Conservation (phyloP, 2,888 invertebrate species). For the Xestia xanthographa region DNA sequence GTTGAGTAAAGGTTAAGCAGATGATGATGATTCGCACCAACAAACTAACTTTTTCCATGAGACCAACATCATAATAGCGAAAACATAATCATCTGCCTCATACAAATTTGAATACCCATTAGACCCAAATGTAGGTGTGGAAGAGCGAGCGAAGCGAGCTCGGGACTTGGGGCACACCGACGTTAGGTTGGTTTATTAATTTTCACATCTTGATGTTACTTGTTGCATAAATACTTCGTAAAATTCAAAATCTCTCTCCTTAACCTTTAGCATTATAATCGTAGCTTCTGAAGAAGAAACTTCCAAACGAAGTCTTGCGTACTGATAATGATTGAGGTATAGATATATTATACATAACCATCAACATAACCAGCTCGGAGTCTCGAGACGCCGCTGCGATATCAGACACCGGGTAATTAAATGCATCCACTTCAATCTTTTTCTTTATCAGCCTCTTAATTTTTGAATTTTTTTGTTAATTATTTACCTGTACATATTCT, state of each 20-base stretch:
- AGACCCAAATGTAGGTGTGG: neutral
- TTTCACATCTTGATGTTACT: neutral
- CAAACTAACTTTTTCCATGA: neutral
- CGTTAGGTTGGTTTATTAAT: no score
- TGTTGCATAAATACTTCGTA: neutral
- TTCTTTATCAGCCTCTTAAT: no score
- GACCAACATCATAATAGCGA: neutral
- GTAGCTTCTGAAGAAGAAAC: neutral
- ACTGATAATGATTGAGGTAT: neutral
- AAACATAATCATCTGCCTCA: neutral
- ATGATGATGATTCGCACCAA: no score
- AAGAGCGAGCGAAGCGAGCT: no score
- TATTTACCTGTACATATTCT: no score
- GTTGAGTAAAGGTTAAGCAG: neutral
- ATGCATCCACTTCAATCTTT: no score
- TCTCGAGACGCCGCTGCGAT: no score
- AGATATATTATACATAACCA: neutral
- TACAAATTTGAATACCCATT: neutral
- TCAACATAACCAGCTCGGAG: no score
- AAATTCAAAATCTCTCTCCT: neutral
- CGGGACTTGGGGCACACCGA: no score
- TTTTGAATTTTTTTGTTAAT: no score
- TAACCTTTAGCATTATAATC: neutral
- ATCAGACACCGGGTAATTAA: no score
- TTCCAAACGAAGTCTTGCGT: neutral